Conservation (phyloP, 2,797 vertebrate species). For the Tinamus major region DNA sequence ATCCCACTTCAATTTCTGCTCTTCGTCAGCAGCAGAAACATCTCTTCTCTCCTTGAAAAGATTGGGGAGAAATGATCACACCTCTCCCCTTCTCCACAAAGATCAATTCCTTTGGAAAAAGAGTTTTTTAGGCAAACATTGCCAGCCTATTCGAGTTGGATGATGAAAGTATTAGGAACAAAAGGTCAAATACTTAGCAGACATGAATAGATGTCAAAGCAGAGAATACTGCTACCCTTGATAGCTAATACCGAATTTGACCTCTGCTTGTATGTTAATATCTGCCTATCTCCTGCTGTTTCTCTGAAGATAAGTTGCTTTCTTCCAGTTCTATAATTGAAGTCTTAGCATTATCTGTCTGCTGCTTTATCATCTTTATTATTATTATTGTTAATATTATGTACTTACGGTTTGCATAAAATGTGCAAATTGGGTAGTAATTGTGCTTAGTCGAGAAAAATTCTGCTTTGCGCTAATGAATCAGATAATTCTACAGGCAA, state of each 20-base stretch:
- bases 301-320: not conserved
- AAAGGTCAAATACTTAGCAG: not conserved
- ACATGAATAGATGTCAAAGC: not conserved
- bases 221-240: not conserved
- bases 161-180: not conserved
- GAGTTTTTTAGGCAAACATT: not conserved
- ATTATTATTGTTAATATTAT: not conserved
- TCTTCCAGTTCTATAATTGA: not conserved
- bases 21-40: not conserved
- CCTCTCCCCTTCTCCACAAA: not conserved
- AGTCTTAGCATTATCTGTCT: not conserved
- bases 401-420: not conserved
- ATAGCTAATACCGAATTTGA: not conserved
- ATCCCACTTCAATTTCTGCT: not conserved
- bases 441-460: not conserved
- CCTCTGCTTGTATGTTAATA: slow-evolving; percentile 34
- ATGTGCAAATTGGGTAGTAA: not conserved
- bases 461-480: not conserved
- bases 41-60: not conserved
- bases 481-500: not conserved
- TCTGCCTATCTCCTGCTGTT: not conserved
- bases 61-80: not conserved
- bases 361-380: not conserved
- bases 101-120: not conserved
- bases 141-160: not conserved